Evolutionary conservation across 2,797 vertebrate genomes (phyloP).

Genomic region (Poliocrania exsul): DNA sequence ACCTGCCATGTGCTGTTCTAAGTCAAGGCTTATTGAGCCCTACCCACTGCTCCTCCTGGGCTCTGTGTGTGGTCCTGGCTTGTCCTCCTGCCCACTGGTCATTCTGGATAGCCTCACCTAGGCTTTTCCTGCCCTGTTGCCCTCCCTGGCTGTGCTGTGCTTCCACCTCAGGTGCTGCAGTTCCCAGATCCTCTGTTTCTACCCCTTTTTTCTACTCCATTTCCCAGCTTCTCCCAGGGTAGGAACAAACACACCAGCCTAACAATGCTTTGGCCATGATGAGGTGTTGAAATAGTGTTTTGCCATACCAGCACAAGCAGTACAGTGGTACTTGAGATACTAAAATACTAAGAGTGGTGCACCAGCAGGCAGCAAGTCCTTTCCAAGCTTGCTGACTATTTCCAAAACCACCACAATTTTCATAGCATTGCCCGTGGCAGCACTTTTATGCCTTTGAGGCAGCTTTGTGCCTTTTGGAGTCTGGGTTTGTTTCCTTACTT

Average conservation of each 20-base stretch:
- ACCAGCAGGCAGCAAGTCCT: background rate
- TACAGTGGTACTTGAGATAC: background rate
- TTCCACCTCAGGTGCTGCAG: background rate
- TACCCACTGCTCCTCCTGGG: background rate
- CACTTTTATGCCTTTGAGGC: background rate
- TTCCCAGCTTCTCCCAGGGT: background rate
- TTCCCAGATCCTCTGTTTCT: background rate
- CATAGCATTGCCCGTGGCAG: accelerated
- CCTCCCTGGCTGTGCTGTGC: background rate
- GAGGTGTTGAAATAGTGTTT: background rate
- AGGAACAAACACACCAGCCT: background rate
- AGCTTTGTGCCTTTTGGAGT: background rate
- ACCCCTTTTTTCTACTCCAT: background rate
- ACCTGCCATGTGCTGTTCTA: background rate
- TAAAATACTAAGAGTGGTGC: background rate
- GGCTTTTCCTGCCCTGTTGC: background rate
- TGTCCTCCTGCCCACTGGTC: background rate
- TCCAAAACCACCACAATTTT: background rate
- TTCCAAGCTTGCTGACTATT: background rate
- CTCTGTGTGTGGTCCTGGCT: background rate
- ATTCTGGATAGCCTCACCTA: background rate
- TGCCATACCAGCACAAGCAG: background rate
- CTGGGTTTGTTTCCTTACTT: background rate
- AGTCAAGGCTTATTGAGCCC: background rate
- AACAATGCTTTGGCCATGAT: accelerated